Conservation (phyloP, 2,888 invertebrate species). For the Willowsia nigromaculata region DNA sequence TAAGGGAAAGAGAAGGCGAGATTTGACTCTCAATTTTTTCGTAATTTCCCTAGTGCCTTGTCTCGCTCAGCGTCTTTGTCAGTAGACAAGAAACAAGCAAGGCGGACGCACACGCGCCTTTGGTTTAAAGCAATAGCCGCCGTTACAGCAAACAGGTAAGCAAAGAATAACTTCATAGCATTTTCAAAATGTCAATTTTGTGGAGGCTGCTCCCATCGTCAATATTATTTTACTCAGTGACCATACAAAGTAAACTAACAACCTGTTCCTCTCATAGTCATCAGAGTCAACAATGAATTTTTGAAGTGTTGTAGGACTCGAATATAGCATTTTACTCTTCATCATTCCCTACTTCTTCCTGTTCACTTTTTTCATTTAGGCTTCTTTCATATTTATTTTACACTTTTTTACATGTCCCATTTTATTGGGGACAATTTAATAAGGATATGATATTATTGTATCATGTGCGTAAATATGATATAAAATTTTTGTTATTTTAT, state of each 20-base stretch:
- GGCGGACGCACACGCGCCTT: slow-evolving; percentile 11
- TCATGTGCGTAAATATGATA: background rate
- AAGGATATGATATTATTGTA: background rate
- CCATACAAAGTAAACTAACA: background rate
- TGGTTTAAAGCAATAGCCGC: background rate
- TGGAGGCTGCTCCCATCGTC: slow-evolving; percentile 1
- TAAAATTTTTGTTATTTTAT: background rate
- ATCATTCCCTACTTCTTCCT: slow-evolving; percentile 31
- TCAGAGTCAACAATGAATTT: background rate
- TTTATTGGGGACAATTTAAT: slow-evolving; percentile 57
- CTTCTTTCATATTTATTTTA: background rate
- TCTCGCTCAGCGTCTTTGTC: background rate
- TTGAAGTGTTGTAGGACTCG: background rate
- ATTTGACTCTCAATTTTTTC: background rate
- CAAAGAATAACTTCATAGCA: background rate
- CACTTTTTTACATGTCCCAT: slow-evolving; percentile 32
- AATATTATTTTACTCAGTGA: background rate
- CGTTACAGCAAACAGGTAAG: background rate
- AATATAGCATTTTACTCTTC: background rate
- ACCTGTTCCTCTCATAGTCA: slow-evolving; percentile 1
- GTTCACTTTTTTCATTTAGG: slow-evolving; percentile 1
- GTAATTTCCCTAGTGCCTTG: background rate
- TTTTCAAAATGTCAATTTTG: background rate
- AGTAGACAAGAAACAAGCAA: slow-evolving; percentile 13
- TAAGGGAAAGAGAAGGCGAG: background rate